A percentile compares a stretch with the other conserved stretches of the same genome.
These are phyloP conservation scores for Sturnus vulgaris DNA, from an alignment of 2,113 vertebrate genomes.

Conservation along the genomic window DNA sequence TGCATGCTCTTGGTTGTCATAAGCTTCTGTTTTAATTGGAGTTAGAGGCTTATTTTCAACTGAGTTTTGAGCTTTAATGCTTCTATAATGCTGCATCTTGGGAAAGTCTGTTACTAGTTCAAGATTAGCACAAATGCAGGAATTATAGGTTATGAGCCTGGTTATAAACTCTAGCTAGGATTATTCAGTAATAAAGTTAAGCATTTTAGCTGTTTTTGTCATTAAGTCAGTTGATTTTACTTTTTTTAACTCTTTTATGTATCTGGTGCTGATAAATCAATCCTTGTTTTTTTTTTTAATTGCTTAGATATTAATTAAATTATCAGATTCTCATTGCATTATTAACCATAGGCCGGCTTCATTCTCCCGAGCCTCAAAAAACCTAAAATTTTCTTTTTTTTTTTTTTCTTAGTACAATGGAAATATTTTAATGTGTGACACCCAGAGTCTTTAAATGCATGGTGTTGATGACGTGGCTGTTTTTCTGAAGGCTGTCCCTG, in stretches of 20 bases:
- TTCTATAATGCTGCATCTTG: neutral
- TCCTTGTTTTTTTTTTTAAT: neutral
- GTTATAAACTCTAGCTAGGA: neutral
- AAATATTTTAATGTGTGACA: neutral
- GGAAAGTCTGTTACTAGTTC: neutral
- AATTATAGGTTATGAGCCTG: neutral
- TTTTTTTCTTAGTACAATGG: neutral
- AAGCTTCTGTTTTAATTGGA: neutral
- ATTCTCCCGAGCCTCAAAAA: neutral
- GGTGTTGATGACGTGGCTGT: neutral
- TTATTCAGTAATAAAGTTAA: neutral
- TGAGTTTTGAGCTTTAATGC: neutral
- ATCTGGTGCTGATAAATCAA: neutral
- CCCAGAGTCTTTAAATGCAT: neutral
- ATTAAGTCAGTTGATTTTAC: neutral
- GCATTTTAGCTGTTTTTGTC: neutral
- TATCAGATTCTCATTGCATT: neutral
- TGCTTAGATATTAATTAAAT: neutral
- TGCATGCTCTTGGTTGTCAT: neutral
- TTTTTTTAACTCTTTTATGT: neutral
- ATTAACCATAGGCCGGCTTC: neutral
- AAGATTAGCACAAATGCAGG: neutral
- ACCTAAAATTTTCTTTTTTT: no score
- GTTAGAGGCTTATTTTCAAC: neutral
- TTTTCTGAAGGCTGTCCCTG: neutral